phyloP scores from a whole-genome alignment of 2,113 vertebrate genomes.

The Isichthys henryi region DNA sequence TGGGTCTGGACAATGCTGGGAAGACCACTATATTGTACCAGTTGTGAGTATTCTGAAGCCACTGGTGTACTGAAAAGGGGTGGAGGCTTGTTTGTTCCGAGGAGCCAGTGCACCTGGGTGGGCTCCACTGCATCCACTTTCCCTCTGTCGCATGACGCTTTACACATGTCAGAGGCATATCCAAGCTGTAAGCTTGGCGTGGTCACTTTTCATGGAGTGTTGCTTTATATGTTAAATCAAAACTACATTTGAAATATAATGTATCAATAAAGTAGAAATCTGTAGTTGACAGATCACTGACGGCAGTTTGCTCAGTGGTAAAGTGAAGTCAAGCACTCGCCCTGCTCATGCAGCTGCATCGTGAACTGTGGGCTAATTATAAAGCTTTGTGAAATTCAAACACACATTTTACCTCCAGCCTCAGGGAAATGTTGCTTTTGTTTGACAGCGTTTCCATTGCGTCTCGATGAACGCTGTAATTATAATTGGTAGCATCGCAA shows the following conservation, averaged over 20 bases:
- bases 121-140: not conserved
- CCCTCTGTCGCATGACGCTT: not conserved
- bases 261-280: not conserved
- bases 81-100: not conserved
- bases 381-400: not conserved
- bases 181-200: not conserved
- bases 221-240: not conserved
- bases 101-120: not conserved
- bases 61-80: not conserved
- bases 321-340: not conserved
- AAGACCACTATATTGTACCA: conserved; percentile 98
- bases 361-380: not conserved
- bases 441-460: not conserved
- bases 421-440: not conserved
- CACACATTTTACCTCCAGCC: no score
- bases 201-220: not conserved
- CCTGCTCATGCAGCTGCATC: not conserved
- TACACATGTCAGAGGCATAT: not conserved
- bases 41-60: conserved; percentile 75
- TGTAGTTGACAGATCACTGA: not conserved
- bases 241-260: not conserved
- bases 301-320: not conserved
- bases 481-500: not conserved
- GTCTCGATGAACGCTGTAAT: not conserved
- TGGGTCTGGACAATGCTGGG: conserved; percentile 96